Evolutionary conservation across 2,888 invertebrate species (phyloP).

Genomic region (Perizoma flavofasciatum): DNA sequence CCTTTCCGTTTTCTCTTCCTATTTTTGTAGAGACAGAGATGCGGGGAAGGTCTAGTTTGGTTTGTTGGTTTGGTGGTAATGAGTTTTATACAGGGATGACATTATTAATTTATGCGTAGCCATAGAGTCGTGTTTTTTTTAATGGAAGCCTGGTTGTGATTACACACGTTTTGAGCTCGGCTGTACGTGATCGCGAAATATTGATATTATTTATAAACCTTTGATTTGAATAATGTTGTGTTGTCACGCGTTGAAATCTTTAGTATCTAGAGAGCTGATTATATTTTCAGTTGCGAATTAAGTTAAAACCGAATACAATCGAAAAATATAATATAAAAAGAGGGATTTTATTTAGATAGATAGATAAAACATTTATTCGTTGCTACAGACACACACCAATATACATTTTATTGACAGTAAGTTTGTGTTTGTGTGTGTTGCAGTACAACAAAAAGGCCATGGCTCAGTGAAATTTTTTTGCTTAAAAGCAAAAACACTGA

Average conservation of each 20-base stretch:
- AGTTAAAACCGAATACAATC: neutral
- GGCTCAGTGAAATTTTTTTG: no score
- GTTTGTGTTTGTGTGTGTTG: no score
- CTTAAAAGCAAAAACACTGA: no score
- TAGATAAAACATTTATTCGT: no score
- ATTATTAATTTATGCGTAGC: conserved; percentile 75
- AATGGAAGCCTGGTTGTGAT: conserved; percentile 41
- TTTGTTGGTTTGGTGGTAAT: conserved; percentile 50
- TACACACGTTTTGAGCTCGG: conserved; percentile 39
- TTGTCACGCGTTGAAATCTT: conserved; percentile 20
- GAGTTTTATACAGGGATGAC: conserved; percentile 60
- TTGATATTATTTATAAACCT: conserved; percentile 18
- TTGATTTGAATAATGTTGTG: conserved; percentile 19
- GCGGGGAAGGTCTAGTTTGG: conserved; percentile 38
- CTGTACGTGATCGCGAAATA: conserved; percentile 37
- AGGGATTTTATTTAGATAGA: no score
- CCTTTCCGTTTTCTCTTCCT: conserved; percentile 20
- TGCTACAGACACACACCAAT: no score
- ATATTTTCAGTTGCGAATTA: neutral
- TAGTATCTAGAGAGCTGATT: neutral
- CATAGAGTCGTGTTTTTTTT: conserved; percentile 52
- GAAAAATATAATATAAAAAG: neutral
- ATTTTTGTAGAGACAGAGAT: conserved; percentile 23
- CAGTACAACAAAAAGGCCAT: no score
- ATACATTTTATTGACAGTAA: no score